Percentiles rank a stretch among this genome's conserved stretches.
Conservation (phyloP, 2,113 vertebrate species). For the Pterocles burchelli region DNA sequence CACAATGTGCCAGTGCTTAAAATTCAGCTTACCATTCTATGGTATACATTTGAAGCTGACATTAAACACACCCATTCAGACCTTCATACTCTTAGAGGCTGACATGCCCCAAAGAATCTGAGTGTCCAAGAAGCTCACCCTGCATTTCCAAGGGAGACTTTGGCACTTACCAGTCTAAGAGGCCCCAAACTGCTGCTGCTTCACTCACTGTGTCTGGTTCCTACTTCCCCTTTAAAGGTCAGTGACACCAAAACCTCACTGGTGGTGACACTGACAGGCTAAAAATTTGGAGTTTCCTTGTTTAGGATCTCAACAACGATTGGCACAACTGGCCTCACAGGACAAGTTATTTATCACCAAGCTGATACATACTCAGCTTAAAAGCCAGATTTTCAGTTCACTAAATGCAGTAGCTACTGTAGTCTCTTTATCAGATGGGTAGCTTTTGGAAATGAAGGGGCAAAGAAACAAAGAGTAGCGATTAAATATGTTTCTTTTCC, state of each 20-base stretch:
- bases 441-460: background rate
- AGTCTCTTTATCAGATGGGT: background rate
- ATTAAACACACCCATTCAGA: background rate
- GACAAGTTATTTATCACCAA: background rate
- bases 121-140: background rate
- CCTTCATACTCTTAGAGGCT: background rate
- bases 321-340: background rate
- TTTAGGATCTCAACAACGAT: background rate
- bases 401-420: background rate
- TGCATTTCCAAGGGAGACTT: background rate
- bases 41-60: background rate
- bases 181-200: background rate
- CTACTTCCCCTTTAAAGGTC: conserved; percentile 28
- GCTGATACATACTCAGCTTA: background rate
- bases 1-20: background rate
- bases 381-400: background rate
- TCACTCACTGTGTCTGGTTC: background rate
- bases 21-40: background rate
- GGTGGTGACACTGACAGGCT: background rate
- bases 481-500: background rate
- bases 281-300: background rate
- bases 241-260: background rate
- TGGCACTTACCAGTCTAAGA: background rate
- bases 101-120: background rate
- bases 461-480: background rate